These are phyloP conservation scores for Lepidonotus clava DNA, from an alignment of 2,888 invertebrate genomes.

Conservation along the genomic window DNA sequence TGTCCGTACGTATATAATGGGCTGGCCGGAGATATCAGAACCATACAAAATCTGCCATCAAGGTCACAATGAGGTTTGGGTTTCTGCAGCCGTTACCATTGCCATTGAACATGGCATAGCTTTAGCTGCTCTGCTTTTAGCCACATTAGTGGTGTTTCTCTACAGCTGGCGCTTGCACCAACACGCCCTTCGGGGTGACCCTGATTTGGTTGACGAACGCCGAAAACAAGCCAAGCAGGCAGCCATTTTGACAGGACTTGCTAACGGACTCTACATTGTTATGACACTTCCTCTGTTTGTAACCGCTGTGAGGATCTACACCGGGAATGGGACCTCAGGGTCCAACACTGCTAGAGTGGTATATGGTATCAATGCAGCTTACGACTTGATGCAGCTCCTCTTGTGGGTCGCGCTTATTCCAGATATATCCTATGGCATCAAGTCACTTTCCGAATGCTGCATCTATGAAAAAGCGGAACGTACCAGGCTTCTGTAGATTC, in stretches of 20 bases:
- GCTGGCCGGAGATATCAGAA: neutral
- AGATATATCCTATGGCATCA: neutral
- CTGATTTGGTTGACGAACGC: neutral
- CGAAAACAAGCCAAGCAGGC: slow-evolving; percentile 32
- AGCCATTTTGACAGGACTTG: neutral
- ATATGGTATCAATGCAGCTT: neutral
- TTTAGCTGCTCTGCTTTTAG: neutral
- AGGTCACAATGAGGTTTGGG: neutral
- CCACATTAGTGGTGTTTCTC: neutral
- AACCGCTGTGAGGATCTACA: neutral
- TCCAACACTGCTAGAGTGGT: neutral
- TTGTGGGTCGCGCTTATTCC: neutral
- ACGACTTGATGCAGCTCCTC: slow-evolving; percentile 18
- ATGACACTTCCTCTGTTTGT: neutral
- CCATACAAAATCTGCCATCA: neutral
- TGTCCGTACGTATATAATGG: neutral
- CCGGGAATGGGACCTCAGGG: too few species aligned
- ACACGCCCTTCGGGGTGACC: neutral
- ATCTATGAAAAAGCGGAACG: neutral
- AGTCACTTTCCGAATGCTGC: slow-evolving; percentile 11
- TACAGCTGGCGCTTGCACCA: neutral
- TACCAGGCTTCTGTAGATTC: neutral
- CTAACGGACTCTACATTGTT: neutral
- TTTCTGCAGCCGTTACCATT: neutral
- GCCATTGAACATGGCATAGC: neutral